Conservation (phyloP, 2,797 vertebrate genomes). For the Eremophila alpestris region DNA sequence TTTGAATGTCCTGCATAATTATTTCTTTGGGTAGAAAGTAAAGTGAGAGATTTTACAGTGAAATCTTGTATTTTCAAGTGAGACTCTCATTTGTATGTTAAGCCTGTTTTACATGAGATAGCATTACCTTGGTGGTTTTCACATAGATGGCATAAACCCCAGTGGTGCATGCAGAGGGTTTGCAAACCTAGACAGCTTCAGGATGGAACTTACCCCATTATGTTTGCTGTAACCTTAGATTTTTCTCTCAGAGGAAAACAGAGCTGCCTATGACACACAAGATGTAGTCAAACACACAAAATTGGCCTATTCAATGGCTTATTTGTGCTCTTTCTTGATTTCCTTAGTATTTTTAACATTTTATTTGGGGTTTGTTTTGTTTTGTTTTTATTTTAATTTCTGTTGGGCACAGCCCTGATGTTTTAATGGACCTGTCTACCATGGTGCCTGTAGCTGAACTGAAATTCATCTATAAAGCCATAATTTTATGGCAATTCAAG, state of each 20-base stretch:
- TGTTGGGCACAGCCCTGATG: neutral
- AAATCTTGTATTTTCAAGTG: neutral
- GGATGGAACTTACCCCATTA: neutral
- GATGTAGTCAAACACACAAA: neutral
- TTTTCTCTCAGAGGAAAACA: neutral
- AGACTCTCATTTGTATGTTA: neutral
- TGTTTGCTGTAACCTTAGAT: neutral
- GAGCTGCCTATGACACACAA: neutral
- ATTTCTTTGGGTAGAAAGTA: neutral
- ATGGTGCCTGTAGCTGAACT: neutral
- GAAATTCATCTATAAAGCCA: neutral
- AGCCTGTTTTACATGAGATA: neutral
- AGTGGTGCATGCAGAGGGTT: fast-evolving
- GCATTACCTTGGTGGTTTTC: neutral
- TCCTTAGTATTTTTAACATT: neutral
- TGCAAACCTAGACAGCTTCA: neutral
- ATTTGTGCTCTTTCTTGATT: neutral
- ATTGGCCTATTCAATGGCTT: neutral
- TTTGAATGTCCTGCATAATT: neutral
- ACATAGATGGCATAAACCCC: neutral
- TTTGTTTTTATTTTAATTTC: neutral
- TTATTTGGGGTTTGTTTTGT: neutral
- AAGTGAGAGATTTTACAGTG: neutral
- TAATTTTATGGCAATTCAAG: neutral
- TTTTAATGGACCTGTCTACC: neutral